Base-by-base conservation (phyloP, 2,113 vertebrate genomes). In the Otolemur garnettii region DNA sequence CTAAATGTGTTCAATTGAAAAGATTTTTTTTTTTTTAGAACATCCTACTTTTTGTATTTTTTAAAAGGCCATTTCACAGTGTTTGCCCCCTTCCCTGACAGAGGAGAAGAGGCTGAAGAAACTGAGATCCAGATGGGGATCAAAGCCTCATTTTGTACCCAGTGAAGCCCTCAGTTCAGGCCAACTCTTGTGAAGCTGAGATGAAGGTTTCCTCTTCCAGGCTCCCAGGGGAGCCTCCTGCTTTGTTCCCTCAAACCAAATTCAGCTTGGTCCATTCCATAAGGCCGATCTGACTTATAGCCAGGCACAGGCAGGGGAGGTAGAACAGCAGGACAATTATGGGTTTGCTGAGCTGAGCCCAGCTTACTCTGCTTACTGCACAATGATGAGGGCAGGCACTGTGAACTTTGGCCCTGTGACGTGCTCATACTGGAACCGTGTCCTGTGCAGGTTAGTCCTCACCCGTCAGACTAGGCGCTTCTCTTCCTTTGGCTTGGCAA, bases 41-140 rank as follows among this genome's bases (percentile, higher is more conserved):
- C 86, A 18, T 66, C 33, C 68, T 82, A 53, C 17, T 59, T 88
- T 79, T 87, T n/a, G 69, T 64, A 92, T 75, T 26, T 74, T 89
- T 91, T 74, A 91, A 81, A 87, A 55, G 17, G 42, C 7, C 19
- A 72, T 66, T 96, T 84, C 11, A 88, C 74, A 62, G 50, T 53
- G 38, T 22, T 4, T 78, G 21, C 4, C 14, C 19, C 28, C 9
- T 72, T 88, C 30, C 38, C 38, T 87, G 22, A 22, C 30, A 71
- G n/a, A 24, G 5, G 45, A 83, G 26, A 59, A 74, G 22, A 45
- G 18, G 57, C 24, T 33, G 17, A 38, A 45, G 53, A n/a, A 33
- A n/a, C 53, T 55, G 77, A 35, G 53, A 57, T 55, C 57, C 7
- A 9, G 33, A 75, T 28, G 68, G 15, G 12, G 24, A 38, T 30